A percentile compares a stretch with the other conserved stretches of the same genome.
These are phyloP conservation scores for Dicrurus megarhynchus DNA, from an alignment of 2,113 vertebrate genomes.

Conservation along the genomic window DNA sequence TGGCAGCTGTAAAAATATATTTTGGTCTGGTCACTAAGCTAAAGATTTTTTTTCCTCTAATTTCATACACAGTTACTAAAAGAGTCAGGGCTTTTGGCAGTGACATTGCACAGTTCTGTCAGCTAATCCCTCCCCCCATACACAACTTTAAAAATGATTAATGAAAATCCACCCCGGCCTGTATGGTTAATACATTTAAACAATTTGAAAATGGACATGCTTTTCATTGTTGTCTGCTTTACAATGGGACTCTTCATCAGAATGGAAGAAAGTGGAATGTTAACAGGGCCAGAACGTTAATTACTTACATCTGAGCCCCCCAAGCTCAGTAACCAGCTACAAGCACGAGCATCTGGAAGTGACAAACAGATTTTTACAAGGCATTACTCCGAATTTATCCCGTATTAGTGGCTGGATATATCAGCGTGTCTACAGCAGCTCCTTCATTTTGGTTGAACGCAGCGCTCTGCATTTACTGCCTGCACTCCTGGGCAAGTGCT, in stretches of 20 bases:
- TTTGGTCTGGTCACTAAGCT: slow-evolving; percentile 31
- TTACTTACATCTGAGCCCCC: slow-evolving; percentile 12
- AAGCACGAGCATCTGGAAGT: neutral
- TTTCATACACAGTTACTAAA: slow-evolving; percentile 39
- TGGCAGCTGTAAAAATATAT: slow-evolving; percentile 56
- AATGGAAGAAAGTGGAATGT: slow-evolving; percentile 32
- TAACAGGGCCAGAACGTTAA: slow-evolving; percentile 5
- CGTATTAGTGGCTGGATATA: neutral
- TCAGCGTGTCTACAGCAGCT: neutral
- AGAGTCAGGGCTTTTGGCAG: slow-evolving; percentile 18
- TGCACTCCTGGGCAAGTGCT: neutral
- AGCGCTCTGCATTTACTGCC: neutral
- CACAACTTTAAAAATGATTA: slow-evolving; percentile 31
- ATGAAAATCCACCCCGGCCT: neutral
- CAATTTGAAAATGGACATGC: slow-evolving; percentile 14
- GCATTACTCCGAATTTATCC: neutral
- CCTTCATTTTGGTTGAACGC: neutral
- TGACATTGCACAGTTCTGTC: slow-evolving; percentile 28
- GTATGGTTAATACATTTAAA: slow-evolving; percentile 37
- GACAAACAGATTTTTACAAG: slow-evolving; percentile 28
- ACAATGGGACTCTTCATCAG: neutral
- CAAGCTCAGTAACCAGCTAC: neutral
- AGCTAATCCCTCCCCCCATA: neutral
- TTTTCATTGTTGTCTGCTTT: slow-evolving; percentile 37
- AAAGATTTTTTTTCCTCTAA: slow-evolving; percentile 16